Base-by-base conservation (phyloP, 2,797 vertebrate species). In the Austrolebias charrua region DNA sequence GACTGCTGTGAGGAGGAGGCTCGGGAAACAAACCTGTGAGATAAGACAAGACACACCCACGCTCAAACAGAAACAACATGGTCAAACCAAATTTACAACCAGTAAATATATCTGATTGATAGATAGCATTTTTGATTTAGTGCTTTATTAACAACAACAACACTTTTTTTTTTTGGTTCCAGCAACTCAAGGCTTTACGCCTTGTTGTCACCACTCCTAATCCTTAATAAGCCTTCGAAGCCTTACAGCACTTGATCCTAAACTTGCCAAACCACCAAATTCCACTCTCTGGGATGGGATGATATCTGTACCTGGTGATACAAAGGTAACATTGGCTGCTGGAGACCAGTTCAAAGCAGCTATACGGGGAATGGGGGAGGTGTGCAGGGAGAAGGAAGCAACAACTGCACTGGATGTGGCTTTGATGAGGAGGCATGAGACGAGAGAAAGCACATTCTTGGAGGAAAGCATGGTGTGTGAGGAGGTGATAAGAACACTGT, bases 381-480 rank as follows among this genome's bases (percentile, higher is more conserved):
- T 65, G 66, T 49, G 63, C 69, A 60, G 75, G 75, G 69, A 70
- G 49, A 80, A 47, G 73, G 76, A 86, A 84, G 82, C 79, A 48
- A 80, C 80, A 75, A 86, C 80, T 79, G 76, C 69, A 83, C 81
- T 83, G 75, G 69, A 85, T 87, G 72, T 83, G 85, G 78, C 87
- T 91, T 91, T 91, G 89, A 91, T 86, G 89, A 87, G 85, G 84
- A 81, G 80, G 84, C 93, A 93, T 92, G 90, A 94, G 90, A 86
- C 76, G 74, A 83, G 80, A 71, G 76, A 66, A 81, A 73, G 80
- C 79, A 80, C 76, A 80, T 83, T 86, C 91, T 92, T 88, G 43
- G 73, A 87, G 82, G 92, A 91, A 90, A 81, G 88, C 88, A 91
- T n/a, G 90, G 89, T 90, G 86, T 92, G 91, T 85, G 92, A 92